phyloP scores from a whole-genome alignment of 2,888 invertebrate genomes.

The Encarsia formosa region DNA sequence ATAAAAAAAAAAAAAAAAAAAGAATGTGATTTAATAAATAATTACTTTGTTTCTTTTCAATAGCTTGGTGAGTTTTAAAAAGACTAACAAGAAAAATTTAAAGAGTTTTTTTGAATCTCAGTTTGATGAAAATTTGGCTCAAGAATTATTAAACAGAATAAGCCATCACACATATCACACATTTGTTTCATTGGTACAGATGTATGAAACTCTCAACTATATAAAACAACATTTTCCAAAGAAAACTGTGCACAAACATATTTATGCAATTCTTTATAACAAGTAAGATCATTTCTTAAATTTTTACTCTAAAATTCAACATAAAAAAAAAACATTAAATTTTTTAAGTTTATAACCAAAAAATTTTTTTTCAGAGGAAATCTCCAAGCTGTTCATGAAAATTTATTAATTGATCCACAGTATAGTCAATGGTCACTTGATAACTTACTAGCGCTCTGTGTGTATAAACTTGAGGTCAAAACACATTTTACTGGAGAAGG shows the following conservation, averaged over 20 bases:
- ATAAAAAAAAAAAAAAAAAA: not conserved
- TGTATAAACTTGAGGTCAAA: conserved; percentile 70
- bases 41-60: conserved; percentile 2
- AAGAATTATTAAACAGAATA: conserved; percentile 44
- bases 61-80: conserved; percentile 3
- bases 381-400: conserved; percentile 35
- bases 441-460: conserved; percentile 61
- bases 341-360: not conserved
- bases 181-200: conserved; percentile 58
- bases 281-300: conserved; percentile 52
- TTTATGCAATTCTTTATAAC: conserved; percentile 67
- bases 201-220: conserved; percentile 59
- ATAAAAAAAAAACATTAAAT: no score
- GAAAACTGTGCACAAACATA: conserved; percentile 58
- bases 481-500: conserved; percentile 74
- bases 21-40: not conserved
- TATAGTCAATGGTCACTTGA: conserved; percentile 33
- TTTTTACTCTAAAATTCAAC: not conserved
- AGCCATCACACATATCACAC: conserved; percentile 63
- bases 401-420: conserved; percentile 31
- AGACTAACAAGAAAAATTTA: conserved; percentile 10
- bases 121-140: conserved; percentile 21
- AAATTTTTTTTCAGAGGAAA: conserved; percentile 36
- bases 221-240: conserved; percentile 55
- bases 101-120: conserved; percentile 24